Conservation (phyloP, 2,888 invertebrate species). For the Anoplius nigerrimus region DNA sequence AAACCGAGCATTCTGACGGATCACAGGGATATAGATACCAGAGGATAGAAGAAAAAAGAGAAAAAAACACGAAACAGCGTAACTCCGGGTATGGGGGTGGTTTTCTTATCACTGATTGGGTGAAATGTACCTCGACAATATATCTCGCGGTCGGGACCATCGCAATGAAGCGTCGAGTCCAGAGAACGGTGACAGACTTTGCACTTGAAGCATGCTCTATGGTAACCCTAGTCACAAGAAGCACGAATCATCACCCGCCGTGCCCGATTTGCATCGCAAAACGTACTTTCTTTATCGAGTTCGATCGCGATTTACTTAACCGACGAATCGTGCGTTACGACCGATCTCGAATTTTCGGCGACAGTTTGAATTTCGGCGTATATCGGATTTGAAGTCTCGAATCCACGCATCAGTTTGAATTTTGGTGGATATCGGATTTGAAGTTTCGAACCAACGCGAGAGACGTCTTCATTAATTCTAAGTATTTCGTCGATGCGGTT, state of each 20-base stretch:
- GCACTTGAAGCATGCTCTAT: slow-evolving; percentile 93
- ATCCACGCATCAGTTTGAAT: no score
- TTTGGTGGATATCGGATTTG: no score
- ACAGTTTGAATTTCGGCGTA: no score
- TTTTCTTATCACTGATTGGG: not conserved
- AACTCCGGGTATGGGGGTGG: not conserved
- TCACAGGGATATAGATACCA: no score
- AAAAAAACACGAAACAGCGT: not conserved
- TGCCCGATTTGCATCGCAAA: not conserved
- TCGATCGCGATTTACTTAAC: no score
- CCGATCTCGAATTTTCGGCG: no score
- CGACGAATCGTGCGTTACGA: no score
- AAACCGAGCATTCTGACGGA: no score
- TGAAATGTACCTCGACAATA: slow-evolving; percentile 89
- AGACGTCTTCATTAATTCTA: not conserved
- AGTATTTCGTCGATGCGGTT: not conserved
- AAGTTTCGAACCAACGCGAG: no score
- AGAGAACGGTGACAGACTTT: slow-evolving; percentile 88
- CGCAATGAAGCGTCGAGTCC: slow-evolving; percentile 93
- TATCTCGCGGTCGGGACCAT: slow-evolving; percentile 93
- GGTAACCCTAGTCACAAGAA: slow-evolving; percentile 85
- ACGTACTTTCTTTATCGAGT: not conserved
- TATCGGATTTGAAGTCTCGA: no score
- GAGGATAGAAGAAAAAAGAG: slow-evolving; percentile 2
- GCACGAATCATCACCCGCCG: slow-evolving; percentile 60